Evolutionary conservation across 2,113 vertebrate genomes (phyloP).

Genomic region (Catharus bicknelli): DNA sequence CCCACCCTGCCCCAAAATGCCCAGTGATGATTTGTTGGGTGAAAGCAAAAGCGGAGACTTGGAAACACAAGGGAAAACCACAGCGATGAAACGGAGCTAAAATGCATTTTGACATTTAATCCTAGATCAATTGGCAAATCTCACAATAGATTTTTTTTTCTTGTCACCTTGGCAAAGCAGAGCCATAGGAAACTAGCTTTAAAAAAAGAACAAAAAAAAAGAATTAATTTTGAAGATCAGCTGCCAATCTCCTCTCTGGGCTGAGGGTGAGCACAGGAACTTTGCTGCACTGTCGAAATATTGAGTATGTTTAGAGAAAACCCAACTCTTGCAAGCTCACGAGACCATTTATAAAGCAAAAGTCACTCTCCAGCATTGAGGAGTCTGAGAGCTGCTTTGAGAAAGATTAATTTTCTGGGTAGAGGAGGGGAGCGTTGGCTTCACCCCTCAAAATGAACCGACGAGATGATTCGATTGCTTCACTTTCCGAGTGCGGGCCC

Average conservation of each 20-base stretch:
- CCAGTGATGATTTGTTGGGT: background rate
- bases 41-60: background rate
- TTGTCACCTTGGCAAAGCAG: background rate
- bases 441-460: background rate
- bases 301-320: background rate
- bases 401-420: conserved; percentile 37
- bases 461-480: conserved; percentile 28
- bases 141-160: conserved; percentile 5
- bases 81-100: background rate
- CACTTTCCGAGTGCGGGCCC: background rate
- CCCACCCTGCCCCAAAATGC: background rate
- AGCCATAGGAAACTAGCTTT: background rate
- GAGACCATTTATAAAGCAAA: conserved; percentile 39
- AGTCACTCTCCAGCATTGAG: background rate
- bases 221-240: background rate
- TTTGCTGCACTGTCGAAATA: background rate
- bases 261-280: background rate
- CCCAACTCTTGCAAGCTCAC: background rate
- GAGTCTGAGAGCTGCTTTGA: background rate
- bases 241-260: background rate
- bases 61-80: background rate
- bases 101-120: conserved; percentile 59
- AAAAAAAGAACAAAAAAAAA: background rate
- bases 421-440: background rate
- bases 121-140: conserved; percentile 10